These are phyloP conservation scores for Hippocampus comes DNA, from an alignment of 2,113 vertebrate genomes.

Conservation along the genomic window DNA sequence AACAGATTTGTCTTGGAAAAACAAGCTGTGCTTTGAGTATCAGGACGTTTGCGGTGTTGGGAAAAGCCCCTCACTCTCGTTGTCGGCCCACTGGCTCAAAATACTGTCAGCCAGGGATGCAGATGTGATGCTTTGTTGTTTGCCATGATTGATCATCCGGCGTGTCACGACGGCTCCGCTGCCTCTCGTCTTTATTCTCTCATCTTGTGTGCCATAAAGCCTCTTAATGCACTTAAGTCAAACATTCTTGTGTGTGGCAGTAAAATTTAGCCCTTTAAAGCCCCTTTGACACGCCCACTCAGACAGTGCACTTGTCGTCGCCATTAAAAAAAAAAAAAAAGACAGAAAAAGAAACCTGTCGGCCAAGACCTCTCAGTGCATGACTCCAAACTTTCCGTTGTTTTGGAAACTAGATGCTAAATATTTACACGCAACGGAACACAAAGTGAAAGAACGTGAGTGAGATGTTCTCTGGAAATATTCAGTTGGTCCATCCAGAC, in stretches of 20 bases:
- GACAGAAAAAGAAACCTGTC: not conserved
- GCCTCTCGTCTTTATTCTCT: conserved; percentile 48
- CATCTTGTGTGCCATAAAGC: conserved; percentile 24
- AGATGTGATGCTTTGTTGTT: conserved; percentile 13
- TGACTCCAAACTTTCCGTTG: conserved; percentile 36
- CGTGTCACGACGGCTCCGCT: conserved; percentile 6
- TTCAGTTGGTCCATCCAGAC: not conserved
- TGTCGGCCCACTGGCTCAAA: conserved; percentile 27
- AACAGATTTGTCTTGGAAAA: conserved; percentile 46
- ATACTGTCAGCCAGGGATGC: not conserved
- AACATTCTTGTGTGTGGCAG: conserved; percentile 45
- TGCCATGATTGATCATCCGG: conserved; percentile 38
- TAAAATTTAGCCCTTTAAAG: conserved; percentile 59
- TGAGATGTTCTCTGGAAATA: conserved; percentile 10
- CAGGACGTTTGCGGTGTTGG: conserved; percentile 2
- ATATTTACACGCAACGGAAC: conserved; percentile 39
- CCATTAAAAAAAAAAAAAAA: conserved; percentile 23
- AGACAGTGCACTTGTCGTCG: conserved; percentile 59
- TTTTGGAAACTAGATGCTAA: conserved; percentile 42
- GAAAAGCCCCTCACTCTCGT: conserved; percentile 28
- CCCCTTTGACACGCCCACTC: conserved; percentile 36
- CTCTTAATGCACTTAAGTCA: conserved; percentile 9
- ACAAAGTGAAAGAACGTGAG: not conserved
- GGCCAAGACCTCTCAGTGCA: conserved; percentile 9
- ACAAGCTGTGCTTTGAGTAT: conserved; percentile 49